Evolutionary conservation across 2,113 vertebrate genomes (phyloP).

Genomic region (Phylloscopus trochilus): DNA sequence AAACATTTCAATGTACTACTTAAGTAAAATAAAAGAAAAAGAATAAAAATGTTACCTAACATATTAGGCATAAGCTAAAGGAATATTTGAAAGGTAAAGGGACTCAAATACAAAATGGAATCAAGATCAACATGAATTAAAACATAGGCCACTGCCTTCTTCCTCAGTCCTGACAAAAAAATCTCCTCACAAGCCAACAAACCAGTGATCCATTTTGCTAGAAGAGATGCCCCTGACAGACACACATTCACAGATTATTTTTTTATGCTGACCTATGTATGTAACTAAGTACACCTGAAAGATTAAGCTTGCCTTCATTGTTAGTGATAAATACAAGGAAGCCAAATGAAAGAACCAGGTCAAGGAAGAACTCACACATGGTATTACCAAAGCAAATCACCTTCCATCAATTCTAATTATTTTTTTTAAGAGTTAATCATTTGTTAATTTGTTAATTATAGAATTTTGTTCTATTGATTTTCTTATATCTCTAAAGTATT

Average conservation of each 20-base stretch:
- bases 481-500: not conserved
- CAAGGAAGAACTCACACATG: not conserved
- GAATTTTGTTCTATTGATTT: not conserved
- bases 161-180: rapidly evolving
- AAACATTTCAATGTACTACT: not conserved
- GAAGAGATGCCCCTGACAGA: not conserved
- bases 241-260: not conserved
- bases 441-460: too few relatives aligned
- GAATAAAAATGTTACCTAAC: not conserved
- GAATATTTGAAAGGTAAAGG: not conserved
- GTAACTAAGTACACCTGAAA: not conserved
- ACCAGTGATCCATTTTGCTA: not conserved
- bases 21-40: not conserved
- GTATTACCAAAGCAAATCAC: not conserved
- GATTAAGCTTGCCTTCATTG: not conserved
- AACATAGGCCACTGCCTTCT: not conserved
- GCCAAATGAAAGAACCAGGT: not conserved
- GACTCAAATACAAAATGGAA: not conserved
- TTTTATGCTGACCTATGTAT: not conserved
- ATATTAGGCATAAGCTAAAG: not conserved
- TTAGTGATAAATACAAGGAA: not conserved
- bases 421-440: not conserved
- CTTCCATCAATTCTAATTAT: not conserved
- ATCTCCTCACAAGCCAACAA: not conserved
- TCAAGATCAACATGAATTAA: not conserved